Base-by-base conservation (phyloP, 2,888 invertebrate species). In the Peribatodes rhomboidaria region DNA sequence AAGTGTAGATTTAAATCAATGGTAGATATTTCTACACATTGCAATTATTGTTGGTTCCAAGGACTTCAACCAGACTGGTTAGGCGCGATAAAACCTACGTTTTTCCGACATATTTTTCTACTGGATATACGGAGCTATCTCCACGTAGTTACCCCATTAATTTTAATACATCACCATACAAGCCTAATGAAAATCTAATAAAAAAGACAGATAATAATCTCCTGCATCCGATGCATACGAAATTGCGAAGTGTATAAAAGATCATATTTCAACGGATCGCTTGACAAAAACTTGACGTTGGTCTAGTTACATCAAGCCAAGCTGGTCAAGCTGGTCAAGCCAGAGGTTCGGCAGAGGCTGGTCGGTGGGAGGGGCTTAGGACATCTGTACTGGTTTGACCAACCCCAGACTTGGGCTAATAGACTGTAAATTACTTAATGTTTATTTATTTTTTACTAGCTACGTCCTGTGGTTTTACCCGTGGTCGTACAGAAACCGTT, bases 221-320 rank as follows among this genome's bases (percentile, higher is more conserved):
- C 22, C 42, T 47, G 4, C 56, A 33, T 49, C 33, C 42, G 27
- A 56, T 50, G 46, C 39, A 61, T 41, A 20, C 27, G 52, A 41
- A 46, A 31, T 14, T n/a, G 46, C 14, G 39, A 59, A 39, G n/a
- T 52, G 39, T 52, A 50, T 60, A 60, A 58, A 65, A 59, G 55
- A 60, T 56, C 42, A 65, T 44, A 52, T 53, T 56, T 61, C 41
- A 65, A 58, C 33, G n/a, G 52, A 57, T 37, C 39, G 44, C 18
- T 42, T 56, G 35, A 60, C 49, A 64, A 65, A 65, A 65, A 61
- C 65, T 56, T 50, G 65, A 18, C 20, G 35, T 11, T 14, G 16
- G 16, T 14, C 53, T 59, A 33, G 54, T 47, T 59, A 22, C 37
- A 41, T 56, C 55, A 58, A 42, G 13, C 22, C 7, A 7, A 8